Base-by-base conservation (phyloP, 2,888 invertebrate species). In the Syritta pipiens region DNA sequence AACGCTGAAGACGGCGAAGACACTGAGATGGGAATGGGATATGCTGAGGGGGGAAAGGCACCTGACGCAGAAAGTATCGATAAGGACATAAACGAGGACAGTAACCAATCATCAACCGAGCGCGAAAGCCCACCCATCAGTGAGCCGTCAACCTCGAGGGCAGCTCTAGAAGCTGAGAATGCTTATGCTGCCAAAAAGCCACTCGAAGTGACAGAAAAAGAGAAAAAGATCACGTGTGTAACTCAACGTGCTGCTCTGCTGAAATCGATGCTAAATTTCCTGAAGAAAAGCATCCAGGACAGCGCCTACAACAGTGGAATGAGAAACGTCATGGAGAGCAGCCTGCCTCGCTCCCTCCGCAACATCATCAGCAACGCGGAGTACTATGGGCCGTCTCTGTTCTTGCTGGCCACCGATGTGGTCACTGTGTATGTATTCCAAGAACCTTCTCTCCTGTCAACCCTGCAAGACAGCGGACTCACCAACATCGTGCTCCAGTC, bases 321-420 rank as follows among this genome's bases (percentile, higher is more conserved):
- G 85, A 90, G 95, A 40, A 95, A 95, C 85, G 92, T 96, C 20
- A 96, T 96, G 96, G 96, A 96, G 87, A 95, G 94, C 1, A 93
- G 93, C 17, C 87, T 96, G 75, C 95, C 96, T 0, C 91, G 92
- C 44, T 94, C 95, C 0, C 86, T 96, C 76, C 94, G 94, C 83
- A 93, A 94, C 84, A 94, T 97, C 24, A 95, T 97, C 79, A 95
- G 95, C 82, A 96, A 96, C 89, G 94, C 95, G 0, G 96, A 96
- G 85, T 97, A 96, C 86, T 96, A 96, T 86, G 96, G 96, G 0
- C 94, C 96, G 7, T 95, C 95, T 0, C 88, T 97, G 55, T 96
- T 96, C 87, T 89, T 96, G 26, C 89, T 96, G 48, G 95, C 95
- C 81, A 93, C 95, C 0, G 95, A 96, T 88, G 94, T 96, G 19